Evolutionary conservation across 35 echinoderm and acorn worm species (phyloP), one percentile per base, ranked within the genome.

Genomic region (Chiridota heheva): DNA sequence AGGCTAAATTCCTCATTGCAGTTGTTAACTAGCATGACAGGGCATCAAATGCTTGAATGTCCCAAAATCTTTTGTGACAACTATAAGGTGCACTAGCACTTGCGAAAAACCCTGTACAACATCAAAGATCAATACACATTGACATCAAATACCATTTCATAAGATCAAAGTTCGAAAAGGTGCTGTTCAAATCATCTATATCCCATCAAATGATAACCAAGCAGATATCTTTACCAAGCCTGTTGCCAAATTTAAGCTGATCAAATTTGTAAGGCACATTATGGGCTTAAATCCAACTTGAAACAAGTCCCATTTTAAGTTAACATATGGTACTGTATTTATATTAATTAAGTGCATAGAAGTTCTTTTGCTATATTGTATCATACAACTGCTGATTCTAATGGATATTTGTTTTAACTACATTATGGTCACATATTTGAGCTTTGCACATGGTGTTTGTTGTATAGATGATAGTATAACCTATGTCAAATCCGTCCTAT

Each of bases 71-170:
- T 32, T 29, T 78, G 69, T 48, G 86, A 89, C 45, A 89, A 73
- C 58, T 74, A n/a, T n/a, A 76, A 26, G 72, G 72, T 4, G 43
- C 43, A 29, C 29, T 76, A 57, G 43, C 72, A 53, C 72, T 76
- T 27, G 76, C 55, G 15, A 80, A 63, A 62, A 80, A 39, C 7
- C 76, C 76, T 40, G 56, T 63, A 61, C 27, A 30, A 61, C 51
- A 63, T 42, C 51, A 80, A 39, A 80, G 76, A 62, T 48, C 76
- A 31, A 80, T 59, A 34, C 74, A 80, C 58, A 80, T 80, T 63
- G 35, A 80, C 34, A 80, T 80, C 59, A 80, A 80, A 80, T 41
- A 80, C 34, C 76, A 80, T 80, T 80, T 63, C 63, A 45, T 80
- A 32, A 59, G 76, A 61, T 61, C 51, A n/a, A 80, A 80, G 53